Conservation (phyloP, 1,140 invertebrate genomes). For the Drosophila kohkoa region DNA sequence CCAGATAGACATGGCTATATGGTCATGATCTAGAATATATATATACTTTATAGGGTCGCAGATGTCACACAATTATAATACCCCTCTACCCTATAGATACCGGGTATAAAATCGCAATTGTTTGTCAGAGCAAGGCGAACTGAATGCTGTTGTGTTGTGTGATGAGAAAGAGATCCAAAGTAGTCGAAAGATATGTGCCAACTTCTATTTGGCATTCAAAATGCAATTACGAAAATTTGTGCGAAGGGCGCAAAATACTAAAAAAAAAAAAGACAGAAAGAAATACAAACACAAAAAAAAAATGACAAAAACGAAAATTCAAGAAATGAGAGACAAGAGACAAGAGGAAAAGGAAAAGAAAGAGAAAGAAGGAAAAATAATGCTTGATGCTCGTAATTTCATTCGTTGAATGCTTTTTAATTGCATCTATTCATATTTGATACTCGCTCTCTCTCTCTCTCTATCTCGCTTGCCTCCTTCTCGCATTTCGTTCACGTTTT, state of each 20-base stretch:
- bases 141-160: neutral
- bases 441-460: neutral
- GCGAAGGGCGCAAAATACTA: neutral
- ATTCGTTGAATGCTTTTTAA: constrained; percentile 50
- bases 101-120: too few species aligned
- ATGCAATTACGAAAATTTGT: constrained; percentile 23
- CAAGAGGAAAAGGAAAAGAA: neutral
- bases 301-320: neutral
- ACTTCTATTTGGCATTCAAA: constrained; percentile 17
- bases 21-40: too few species aligned
- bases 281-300: neutral
- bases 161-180: constrained; percentile 1
- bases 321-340: neutral
- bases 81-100: too few species aligned
- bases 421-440: constrained; percentile 41
- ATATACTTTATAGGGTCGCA: too few species aligned
- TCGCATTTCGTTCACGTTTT: neutral
- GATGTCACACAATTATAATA: too few species aligned
- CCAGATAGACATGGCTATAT: too few species aligned
- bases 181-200: neutral
- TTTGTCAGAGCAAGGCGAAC: too few species aligned
- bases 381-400: constrained; percentile 21
- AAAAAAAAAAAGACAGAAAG: neutral
- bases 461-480: neutral
- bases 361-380: constrained; percentile 6